These are phyloP conservation scores for Odocoileus virginianus DNA, from an alignment of 2,113 vertebrate species.

Conservation along the genomic window DNA sequence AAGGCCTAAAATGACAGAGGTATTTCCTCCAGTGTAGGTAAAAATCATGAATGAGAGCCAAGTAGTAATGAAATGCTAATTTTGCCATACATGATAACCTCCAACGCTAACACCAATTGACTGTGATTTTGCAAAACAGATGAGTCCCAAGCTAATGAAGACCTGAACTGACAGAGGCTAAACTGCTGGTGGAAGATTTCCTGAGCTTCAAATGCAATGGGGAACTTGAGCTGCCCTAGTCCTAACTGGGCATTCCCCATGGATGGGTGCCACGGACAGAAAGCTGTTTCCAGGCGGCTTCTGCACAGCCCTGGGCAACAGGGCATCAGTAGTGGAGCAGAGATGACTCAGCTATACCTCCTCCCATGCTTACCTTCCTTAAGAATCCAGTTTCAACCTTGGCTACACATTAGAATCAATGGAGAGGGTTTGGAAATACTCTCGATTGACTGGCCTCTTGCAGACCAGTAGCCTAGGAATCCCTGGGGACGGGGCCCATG, in stretches of 20 bases:
- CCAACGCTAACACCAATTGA: neutral
- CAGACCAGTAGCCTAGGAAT: neutral
- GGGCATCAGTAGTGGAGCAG: neutral
- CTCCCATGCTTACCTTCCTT: neutral
- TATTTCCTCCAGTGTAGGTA: neutral
- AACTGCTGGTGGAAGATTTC: neutral
- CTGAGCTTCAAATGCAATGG: neutral
- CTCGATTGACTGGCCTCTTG: neutral
- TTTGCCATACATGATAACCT: neutral
- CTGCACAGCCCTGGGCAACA: neutral
- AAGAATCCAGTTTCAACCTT: neutral
- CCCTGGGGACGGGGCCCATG: neutral
- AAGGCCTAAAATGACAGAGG: neutral
- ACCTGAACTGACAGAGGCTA: neutral
- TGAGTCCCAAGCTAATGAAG: neutral
- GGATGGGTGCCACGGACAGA: neutral
- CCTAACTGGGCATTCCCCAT: neutral
- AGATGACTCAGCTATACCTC: neutral
- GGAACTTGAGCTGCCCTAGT: neutral
- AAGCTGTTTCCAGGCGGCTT: neutral
- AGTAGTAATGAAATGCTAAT: neutral
- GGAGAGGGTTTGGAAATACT: neutral
- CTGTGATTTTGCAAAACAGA: neutral
- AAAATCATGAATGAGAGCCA: neutral
- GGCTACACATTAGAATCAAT: neutral